These are phyloP conservation scores for Perodicticus potto DNA, from an alignment of 2,797 vertebrate species.

Conservation along the genomic window DNA sequence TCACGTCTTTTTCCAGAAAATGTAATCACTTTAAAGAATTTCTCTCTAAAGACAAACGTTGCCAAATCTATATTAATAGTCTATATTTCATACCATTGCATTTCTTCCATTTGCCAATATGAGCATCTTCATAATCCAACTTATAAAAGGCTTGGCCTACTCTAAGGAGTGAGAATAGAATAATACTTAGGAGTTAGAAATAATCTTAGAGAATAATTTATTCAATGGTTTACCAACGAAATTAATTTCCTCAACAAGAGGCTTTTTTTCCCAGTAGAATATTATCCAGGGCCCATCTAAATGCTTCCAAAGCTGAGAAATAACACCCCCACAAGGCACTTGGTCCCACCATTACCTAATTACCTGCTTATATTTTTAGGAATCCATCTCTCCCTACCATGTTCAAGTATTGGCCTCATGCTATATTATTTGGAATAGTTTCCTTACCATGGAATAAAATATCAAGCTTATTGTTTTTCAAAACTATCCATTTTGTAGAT, in stretches of 20 bases:
- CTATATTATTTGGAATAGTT: neutral
- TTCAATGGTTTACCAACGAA: neutral
- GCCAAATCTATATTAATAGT: neutral
- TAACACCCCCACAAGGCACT: too few relatives aligned
- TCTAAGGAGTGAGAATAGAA: neutral
- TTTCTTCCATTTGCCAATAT: neutral
- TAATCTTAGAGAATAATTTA: neutral
- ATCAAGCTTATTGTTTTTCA: neutral
- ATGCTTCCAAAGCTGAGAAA: fast-evolving
- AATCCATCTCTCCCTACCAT: fast-evolving
- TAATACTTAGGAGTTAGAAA: neutral
- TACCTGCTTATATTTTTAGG: too few relatives aligned
- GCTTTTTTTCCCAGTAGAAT: neutral
- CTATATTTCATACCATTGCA: neutral
- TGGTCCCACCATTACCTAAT: fast-evolving
- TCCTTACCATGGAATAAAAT: neutral
- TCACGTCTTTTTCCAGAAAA: constrained; percentile 37
- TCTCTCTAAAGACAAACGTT: neutral
- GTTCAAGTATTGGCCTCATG: neutral
- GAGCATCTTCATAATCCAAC: neutral
- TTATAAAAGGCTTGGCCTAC: neutral
- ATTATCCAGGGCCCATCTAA: too few relatives aligned
- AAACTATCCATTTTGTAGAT: neutral
- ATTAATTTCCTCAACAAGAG: neutral
- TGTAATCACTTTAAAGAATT: constrained; percentile 42